Base-by-base conservation (phyloP, 2,888 invertebrate species). In the Blastobasis lacticolella region DNA sequence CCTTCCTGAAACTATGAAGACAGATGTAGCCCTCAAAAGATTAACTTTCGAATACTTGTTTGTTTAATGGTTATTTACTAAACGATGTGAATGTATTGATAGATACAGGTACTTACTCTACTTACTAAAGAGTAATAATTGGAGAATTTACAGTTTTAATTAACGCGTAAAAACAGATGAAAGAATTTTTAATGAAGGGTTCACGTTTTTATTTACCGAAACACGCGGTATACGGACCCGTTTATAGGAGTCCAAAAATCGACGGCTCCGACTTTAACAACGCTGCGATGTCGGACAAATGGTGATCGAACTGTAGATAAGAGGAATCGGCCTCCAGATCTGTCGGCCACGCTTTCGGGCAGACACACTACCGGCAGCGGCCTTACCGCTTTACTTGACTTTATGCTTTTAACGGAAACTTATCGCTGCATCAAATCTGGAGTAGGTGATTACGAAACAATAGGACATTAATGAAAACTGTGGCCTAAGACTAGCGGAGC, bases 381-480 rank as follows among this genome's bases (percentile, higher is more conserved):
- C 71, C 72, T 75, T 75, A 74, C 75, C 69, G 73, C 66, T 73
- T 72, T 73, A 69, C 69, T 71, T 69, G 75, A 78, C 73, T 75
- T 74, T 77, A 77, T 73, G 74, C 74, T 80, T 83, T 82, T 80
- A 81, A 78, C 73, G 72, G 69, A 78, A 76, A 79, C 73, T 80
- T 86, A 83, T 85, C 81, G 72, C 66, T 65, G 64, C 75, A 81
- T 79, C 72, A 78, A 79, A 83, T 84, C 81, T 71, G 65, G 69
- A 76, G 50, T 67, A 71, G 71, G 71, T 66, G 81, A 85, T 84
- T 82, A 82, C 72, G 76, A 80, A 85, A 86, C 87, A 85, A 87
- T 86, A 75, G 86, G 68, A 77, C 77, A 78, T 82, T 78, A 83
- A 81, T 83, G 80, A 80, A 83, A 81, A 74, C 64, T 67, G 72